Base-by-base conservation (phyloP, 2,888 invertebrate species). In the Chydorus sphaericus region DNA sequence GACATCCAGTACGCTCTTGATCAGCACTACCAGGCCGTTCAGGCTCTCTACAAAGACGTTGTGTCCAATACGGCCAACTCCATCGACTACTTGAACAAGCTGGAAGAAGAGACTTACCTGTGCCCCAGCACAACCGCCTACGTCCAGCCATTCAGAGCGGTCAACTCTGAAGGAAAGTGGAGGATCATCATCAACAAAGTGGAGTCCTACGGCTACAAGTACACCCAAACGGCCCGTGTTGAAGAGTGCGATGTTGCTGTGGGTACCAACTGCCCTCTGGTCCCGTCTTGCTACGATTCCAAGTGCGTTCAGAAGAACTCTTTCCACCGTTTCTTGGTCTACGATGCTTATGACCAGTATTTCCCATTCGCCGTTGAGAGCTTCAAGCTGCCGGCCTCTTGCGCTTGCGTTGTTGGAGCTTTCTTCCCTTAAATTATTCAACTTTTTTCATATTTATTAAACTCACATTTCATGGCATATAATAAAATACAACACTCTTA, bases 311-410 rank as follows among this genome's bases (percentile, higher is more conserved):
- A 64, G 59, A 64, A 63, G 57, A 59, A 57, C 54, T 56, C 61
- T 51, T 63, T 63, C 58, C 63, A 63, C 55, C 59, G 63, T 16
- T 62, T 64, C 58, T 58, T 64, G 52, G 60, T 62, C 54, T 63
- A 59, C 56, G 62, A 64, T 54, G 59, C 63, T 14, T 62, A 61
- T 44, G 62, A 65, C 51, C 58, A 62, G 39, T 62, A 64, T 57
- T 63, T 62, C 56, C 65, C 64, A 11, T 65, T 65, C 60, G 60
- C 62, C 33, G 60, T 65, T 36, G 65, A 62, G 48, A 60, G 54
- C 33, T 65, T 65, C 61, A 60, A 62, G 57, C 57, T 65, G 30
- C 63, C 64, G 7, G 58, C 62, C 36, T 57, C 61, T 48, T 65
- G 65, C 53, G 61, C 63, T 33, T 64, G 64, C 54, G 39, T 59